Conservation (phyloP, 1,140 invertebrate species). For the Nomia melanderi region DNA sequence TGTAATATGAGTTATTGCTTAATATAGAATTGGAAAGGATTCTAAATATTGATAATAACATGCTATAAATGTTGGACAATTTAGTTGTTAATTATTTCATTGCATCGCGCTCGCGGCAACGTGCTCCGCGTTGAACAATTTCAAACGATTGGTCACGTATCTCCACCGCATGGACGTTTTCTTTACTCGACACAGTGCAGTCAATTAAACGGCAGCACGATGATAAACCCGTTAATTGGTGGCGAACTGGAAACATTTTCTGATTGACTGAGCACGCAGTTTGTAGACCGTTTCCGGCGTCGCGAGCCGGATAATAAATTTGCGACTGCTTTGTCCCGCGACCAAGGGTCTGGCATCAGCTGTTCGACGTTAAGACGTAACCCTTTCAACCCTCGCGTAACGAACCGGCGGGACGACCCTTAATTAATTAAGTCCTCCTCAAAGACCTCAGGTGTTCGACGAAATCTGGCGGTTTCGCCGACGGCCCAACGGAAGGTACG, state of each 20-base stretch:
- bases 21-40: too few species aligned
- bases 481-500: conserved; percentile 64
- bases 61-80: too few species aligned
- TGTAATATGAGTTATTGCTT: too few species aligned
- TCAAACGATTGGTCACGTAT: too few species aligned
- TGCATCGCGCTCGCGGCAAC: too few species aligned
- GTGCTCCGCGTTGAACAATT: too few species aligned
- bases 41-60: too few species aligned
- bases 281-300: conserved; percentile 28
- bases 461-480: conserved; percentile 73
- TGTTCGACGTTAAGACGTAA: conserved; percentile 70
- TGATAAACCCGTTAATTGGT: conserved; percentile 25
- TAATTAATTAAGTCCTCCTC: conserved; percentile 77
- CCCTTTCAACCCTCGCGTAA: conserved; percentile 69
- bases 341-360: conserved; percentile 67
- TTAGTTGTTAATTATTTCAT: too few species aligned
- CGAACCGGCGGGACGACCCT: conserved; percentile 64
- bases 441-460: conserved; percentile 77
- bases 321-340: conserved; percentile 44
- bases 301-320: conserved; percentile 45
- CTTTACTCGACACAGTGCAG: not conserved
- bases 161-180: not conserved
- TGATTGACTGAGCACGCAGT: not conserved
- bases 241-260: conserved; percentile 7
- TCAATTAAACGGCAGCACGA: conserved; percentile 19